Evolutionary conservation across 2,888 invertebrate species (phyloP), one percentile per base, ranked within the genome.

Genomic region (Troides helena): DNA sequence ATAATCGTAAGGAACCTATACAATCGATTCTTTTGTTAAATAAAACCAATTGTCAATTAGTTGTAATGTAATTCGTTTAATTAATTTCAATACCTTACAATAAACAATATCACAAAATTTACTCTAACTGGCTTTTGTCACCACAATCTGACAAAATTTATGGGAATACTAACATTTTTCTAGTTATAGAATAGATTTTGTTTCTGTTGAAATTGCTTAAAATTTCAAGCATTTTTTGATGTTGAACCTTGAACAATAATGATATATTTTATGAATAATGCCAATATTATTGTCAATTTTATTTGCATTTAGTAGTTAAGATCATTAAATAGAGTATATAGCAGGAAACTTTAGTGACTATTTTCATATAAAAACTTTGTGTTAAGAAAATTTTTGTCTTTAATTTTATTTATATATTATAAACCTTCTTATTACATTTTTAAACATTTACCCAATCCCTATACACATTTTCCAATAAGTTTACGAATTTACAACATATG

Each of bases 81-180:
- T 84, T 84, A 78, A 79, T 78, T 76, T 74, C 75, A 79, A 74
- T 82, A 80, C 73, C 83, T 81, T 82, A 86, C 74, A 82, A 76
- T 85, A 84, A 61, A 64, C 61, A 67, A 67, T 86, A 88, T 88
- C 88, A 88, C 88, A 88, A 85, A 84, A 77, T 76, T 82, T 80
- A 80, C 74, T 78, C 76, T 82, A 79, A 72, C 75, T 14, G 50
- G 56, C 69, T 67, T 36, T 50, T 63, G 61, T 67, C 67, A 60
- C 30, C 25, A 50, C 36, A 46, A 14, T 5, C 10, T 10, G 50
- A 50, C 50, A 17, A 17, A 50, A 50, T 50, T 46, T 46, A 46
- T 46, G 46, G 14, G 46, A 46, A 46, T 10, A 46, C 46, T 46
- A 46, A 46, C 46, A 46, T 46, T 46, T 46, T 14, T 14, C 6